phyloP scores from a whole-genome alignment of 37 sponge, comb jelly and placozoan species.

The Amphimedon queenslandica region DNA sequence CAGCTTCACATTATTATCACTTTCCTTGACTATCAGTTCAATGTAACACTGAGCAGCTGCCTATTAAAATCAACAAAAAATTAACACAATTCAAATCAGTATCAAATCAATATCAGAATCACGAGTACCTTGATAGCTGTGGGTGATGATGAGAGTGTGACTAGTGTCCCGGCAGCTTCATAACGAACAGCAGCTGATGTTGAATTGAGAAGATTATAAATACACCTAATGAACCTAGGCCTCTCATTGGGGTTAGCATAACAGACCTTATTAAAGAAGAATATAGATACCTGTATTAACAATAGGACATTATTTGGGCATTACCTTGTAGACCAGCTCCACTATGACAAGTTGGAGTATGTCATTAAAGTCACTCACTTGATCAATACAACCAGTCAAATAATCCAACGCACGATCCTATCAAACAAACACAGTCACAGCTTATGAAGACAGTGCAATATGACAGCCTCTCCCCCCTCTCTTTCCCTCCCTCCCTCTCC shows the following conservation, averaged over 20 bases:
- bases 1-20: constrained; percentile 98
- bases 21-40: constrained; percentile 96
- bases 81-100: no score
- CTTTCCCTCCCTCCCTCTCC: not conserved
- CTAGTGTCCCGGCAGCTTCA: constrained; percentile 96
- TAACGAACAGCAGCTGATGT: constrained; percentile 91
- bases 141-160: constrained; percentile 95
- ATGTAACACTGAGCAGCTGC: constrained; percentile 98
- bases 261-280: constrained; percentile 73
- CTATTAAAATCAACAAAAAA: constrained; percentile 41
- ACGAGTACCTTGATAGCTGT: constrained; percentile 87
- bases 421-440: not conserved
- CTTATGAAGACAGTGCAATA: no score
- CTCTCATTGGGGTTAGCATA: constrained; percentile 87
- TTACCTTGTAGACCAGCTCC: constrained; percentile 98
- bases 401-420: constrained; percentile 94
- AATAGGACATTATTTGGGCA: no score
- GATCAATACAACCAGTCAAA: constrained; percentile 93
- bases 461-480: not conserved
- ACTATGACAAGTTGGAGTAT: constrained; percentile 99
- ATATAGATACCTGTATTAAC: not conserved
- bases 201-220: constrained; percentile 94
- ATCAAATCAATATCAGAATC: not conserved
- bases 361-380: constrained; percentile 92
- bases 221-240: constrained; percentile 90